A percentile compares a stretch with the other conserved stretches of the same genome.
phyloP scores from a whole-genome alignment of 1,140 invertebrate species.

The Nasonia giraulti region DNA sequence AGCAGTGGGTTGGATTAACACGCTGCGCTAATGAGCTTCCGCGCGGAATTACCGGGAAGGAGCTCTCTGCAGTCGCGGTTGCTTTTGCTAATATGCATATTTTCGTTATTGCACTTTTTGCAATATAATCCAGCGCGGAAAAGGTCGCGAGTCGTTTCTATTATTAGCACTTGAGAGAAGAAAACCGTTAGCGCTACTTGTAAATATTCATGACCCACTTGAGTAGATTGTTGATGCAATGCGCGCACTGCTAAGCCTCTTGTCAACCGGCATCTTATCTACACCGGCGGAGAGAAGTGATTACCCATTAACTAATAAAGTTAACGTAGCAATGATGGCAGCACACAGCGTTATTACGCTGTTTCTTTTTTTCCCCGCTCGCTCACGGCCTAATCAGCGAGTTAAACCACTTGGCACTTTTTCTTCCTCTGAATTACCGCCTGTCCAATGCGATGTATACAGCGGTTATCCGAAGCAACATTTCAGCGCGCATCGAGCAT shows the following conservation, averaged over 20 bases:
- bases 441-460: neutral
- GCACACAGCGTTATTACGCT: neutral
- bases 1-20: neutral
- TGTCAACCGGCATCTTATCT: constrained; percentile 7
- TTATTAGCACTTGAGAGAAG: neutral
- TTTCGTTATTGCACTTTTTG: too few relatives aligned
- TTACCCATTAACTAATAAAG: constrained; percentile 31
- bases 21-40: neutral
- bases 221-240: constrained; percentile 6
- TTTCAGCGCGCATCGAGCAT: too few relatives aligned
- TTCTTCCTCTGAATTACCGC: neutral
- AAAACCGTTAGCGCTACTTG: constrained; percentile 19
- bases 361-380: neutral
- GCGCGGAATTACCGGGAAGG: neutral
- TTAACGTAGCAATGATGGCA: neutral
- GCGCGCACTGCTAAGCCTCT: neutral
- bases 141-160: neutral
- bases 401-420: neutral
- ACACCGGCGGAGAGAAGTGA: neutral
- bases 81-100: too few relatives aligned
- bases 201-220: constrained; percentile 44
- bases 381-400: neutral
- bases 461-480: neutral
- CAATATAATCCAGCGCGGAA: neutral
- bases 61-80: neutral